A percentile compares a stretch with the other conserved stretches of the same genome.
Evolutionary conservation across 2,113 vertebrate species (phyloP).

Genomic region (Pelodiscus sinensis): DNA sequence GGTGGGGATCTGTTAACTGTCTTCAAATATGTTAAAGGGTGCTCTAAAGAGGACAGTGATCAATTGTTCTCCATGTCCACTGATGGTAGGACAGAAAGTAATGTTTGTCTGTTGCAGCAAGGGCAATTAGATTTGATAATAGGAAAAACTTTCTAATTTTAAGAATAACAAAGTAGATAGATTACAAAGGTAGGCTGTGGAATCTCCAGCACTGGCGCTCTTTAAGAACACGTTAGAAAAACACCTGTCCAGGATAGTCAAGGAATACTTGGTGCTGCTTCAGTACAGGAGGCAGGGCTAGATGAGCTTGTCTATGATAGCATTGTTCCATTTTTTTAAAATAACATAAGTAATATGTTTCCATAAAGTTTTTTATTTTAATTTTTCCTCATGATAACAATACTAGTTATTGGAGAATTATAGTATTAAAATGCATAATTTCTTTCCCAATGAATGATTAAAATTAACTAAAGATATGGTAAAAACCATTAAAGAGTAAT

Average conservation of each 20-base stretch:
- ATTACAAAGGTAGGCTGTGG: neutral
- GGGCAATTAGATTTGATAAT: neutral
- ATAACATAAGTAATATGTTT: neutral
- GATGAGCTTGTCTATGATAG: neutral
- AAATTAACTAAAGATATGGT: neutral
- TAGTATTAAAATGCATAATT: neutral
- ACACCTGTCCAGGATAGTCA: neutral
- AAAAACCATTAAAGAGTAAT: neutral
- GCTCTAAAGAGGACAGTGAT: neutral
- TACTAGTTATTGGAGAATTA: neutral
- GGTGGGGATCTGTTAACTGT: neutral
- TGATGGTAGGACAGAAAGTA: neutral
- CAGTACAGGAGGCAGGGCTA: neutral
- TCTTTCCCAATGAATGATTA: no score
- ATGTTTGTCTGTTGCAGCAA: neutral
- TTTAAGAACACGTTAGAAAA: neutral
- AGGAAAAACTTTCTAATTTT: neutral
- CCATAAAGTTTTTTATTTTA: neutral
- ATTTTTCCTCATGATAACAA: neutral
- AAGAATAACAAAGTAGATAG: neutral
- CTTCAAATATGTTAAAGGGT: neutral
- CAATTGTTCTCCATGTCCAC: neutral
- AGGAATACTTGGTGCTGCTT: fast-evolving
- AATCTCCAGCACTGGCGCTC: neutral
- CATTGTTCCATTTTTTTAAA: neutral